Percentiles rank a stretch among this genome's conserved stretches.
Evolutionary conservation across 2,113 vertebrate genomes (phyloP).

Genomic region (Trematocara marginatum): DNA sequence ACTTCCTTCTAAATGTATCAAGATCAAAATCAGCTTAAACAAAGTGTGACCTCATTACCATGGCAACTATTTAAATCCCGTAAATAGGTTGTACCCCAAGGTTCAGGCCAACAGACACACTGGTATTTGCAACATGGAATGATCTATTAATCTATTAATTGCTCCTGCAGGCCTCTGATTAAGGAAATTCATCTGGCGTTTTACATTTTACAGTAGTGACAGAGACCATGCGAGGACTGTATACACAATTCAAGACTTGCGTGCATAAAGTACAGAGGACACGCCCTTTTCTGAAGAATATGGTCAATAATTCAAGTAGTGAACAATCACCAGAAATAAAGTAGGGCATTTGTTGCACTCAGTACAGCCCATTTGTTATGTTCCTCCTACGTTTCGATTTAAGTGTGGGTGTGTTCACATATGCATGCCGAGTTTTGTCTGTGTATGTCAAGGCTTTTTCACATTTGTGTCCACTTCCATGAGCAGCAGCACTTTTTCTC

Average conservation of each 20-base stretch:
- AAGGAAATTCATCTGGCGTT: constrained; percentile 41
- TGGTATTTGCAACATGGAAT: constrained; percentile 34
- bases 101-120: constrained; percentile 24
- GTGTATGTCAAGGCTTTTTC: neutral
- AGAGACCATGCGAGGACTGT: constrained; percentile 1
- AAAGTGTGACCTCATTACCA: constrained; percentile 60
- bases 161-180: constrained; percentile 52
- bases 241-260: neutral
- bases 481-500: constrained; percentile 15
- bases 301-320: constrained; percentile 25
- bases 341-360: neutral
- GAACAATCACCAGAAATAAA: neutral
- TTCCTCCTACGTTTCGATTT: neutral
- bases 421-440: neutral
- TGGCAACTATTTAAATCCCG: constrained; percentile 58
- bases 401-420: neutral
- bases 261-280: neutral
- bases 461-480: constrained; percentile 14
- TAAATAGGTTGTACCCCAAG: constrained; percentile 50
- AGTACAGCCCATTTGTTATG: neutral
- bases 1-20: constrained; percentile 58
- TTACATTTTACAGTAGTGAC: constrained; percentile 15
- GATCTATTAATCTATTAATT: constrained; percentile 53
- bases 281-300: neutral
- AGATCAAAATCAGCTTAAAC: constrained; percentile 60